Evolutionary conservation across 2,113 vertebrate genomes (phyloP).

Genomic region (Nycticebus coucang): DNA sequence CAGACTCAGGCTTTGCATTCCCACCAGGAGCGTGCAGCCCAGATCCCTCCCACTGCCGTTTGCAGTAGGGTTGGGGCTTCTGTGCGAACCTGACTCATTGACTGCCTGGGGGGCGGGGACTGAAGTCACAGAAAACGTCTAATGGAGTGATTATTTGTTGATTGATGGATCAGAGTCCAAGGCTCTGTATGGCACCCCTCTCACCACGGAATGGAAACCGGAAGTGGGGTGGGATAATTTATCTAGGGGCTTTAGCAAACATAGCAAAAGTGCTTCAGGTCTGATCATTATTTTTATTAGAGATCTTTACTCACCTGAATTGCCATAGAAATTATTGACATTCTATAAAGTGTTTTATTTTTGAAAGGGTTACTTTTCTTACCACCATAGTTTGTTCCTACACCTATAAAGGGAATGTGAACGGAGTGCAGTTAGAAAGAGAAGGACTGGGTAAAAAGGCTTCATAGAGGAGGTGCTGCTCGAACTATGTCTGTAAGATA

Average conservation of each 20-base stretch:
- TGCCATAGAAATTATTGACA: not conserved
- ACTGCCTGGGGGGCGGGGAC: no score
- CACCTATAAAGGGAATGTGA: not conserved
- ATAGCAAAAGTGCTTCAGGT: not conserved
- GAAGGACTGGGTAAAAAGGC: not conserved
- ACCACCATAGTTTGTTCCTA: not conserved
- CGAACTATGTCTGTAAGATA: not conserved
- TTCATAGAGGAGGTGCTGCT: not conserved
- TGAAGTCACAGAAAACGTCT: not conserved
- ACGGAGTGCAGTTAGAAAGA: not conserved
- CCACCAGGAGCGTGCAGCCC: no score
- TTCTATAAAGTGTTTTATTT: not conserved
- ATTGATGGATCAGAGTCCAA: conserved; percentile 39
- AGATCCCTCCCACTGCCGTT: no score
- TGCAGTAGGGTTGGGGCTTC: no score
- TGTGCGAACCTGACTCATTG: no score
- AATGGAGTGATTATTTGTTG: not conserved
- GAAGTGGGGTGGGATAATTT: not conserved
- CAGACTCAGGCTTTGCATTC: no score
- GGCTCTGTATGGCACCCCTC: not conserved
- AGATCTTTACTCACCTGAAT: not conserved
- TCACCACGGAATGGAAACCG: not conserved
- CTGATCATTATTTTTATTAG: conserved; percentile 36
- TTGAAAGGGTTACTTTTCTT: conserved; percentile 30
- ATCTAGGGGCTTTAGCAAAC: not conserved